Evolutionary conservation across 2,797 vertebrate species (phyloP).

Genomic region (Onychomys arenicola): DNA sequence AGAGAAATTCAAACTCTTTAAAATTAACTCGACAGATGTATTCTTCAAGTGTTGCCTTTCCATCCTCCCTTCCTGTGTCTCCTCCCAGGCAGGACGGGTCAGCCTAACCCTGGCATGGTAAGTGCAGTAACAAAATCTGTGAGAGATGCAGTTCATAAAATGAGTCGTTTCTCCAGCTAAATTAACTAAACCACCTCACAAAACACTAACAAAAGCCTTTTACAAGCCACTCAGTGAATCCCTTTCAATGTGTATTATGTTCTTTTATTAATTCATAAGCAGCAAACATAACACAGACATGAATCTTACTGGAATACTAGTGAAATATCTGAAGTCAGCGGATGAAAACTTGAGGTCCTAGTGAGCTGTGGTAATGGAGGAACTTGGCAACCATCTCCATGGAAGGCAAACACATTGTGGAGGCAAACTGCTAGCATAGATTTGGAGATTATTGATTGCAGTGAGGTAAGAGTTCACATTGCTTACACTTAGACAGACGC

Average conservation of each 20-base stretch:
- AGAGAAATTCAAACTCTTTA: neutral
- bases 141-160: constrained; percentile 45
- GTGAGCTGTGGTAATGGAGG: neutral
- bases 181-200: constrained; percentile 44
- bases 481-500: neutral
- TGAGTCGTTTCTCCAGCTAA: constrained; percentile 19
- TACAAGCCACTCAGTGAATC: constrained; percentile 1
- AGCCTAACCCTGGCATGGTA: neutral
- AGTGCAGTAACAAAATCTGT: neutral
- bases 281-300: constrained; percentile 28
- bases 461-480: constrained; percentile 10
- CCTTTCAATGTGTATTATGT: constrained; percentile 49
- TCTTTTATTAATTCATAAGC: constrained; percentile 59
- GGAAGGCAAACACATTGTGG: neutral
- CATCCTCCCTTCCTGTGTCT: neutral
- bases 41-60: neutral
- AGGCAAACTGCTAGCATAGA: neutral
- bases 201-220: constrained; percentile 65
- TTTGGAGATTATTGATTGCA: constrained; percentile 45
- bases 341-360: neutral
- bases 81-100: neutral
- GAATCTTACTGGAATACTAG: constrained; percentile 26
- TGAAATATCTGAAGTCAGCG: constrained; percentile 42
- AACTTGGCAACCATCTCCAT: constrained; percentile 14
- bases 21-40: neutral